Conservation (phyloP, 1,140 invertebrate species). For the Cydia fagiglandana region DNA sequence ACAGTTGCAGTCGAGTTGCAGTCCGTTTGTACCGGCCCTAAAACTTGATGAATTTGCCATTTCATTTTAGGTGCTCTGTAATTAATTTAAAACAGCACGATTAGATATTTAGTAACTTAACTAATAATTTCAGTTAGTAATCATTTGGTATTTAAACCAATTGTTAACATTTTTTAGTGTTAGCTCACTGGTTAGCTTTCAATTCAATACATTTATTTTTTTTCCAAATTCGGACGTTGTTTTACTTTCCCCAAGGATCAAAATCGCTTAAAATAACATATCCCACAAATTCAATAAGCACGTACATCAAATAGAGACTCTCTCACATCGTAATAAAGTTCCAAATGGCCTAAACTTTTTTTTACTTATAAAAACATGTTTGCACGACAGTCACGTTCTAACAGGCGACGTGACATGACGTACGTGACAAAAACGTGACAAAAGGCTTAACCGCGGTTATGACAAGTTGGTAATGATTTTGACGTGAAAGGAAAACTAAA, state of each 20-base stretch:
- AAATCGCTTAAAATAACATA: background rate
- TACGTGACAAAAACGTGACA: slow-evolving; percentile 1
- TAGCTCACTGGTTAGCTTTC: no score
- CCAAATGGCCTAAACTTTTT: background rate
- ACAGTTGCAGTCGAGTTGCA: no score
- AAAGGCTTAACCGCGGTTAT: background rate
- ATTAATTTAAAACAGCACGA: no score
- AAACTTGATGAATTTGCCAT: no score
- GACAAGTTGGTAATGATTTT: slow-evolving; percentile 18
- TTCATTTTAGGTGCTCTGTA: no score
- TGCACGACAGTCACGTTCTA: background rate
- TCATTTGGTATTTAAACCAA: no score
- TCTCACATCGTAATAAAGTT: background rate
- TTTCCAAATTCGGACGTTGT: no score
- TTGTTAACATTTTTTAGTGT: no score
- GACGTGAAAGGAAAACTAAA: background rate
- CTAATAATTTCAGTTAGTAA: no score
- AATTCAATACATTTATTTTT: no score
- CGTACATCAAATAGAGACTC: background rate
- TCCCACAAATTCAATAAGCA: background rate
- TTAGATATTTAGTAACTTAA: no score
- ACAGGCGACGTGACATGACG: slow-evolving; percentile 1
- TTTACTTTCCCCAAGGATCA: background rate
- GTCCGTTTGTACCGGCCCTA: no score
- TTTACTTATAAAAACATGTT: slow-evolving; percentile 1